Evolutionary conservation across 2,797 vertebrate species (phyloP).

Genomic region (Eulemur coronatus): DNA sequence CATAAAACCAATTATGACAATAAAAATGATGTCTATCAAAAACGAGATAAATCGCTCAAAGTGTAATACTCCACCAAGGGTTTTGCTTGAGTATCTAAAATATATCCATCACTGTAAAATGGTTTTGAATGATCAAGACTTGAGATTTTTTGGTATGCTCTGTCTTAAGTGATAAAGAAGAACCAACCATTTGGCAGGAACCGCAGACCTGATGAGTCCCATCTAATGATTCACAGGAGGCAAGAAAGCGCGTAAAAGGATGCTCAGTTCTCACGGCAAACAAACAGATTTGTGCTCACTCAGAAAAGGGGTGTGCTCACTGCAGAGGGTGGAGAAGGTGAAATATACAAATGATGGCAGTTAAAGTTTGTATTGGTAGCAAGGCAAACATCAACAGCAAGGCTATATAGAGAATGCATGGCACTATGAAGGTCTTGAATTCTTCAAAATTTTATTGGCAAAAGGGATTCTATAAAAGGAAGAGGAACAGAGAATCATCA

Average conservation of each 20-base stretch:
- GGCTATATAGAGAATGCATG: background rate
- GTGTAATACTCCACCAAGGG: background rate
- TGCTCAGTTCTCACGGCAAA: background rate
- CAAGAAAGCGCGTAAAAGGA: background rate
- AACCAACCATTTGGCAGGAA: background rate
- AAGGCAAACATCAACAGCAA: background rate
- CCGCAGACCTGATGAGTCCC: background rate
- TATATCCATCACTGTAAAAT: background rate
- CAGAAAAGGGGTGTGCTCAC: background rate
- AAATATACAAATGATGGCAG: background rate
- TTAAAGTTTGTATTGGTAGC: background rate
- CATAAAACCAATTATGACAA: background rate
- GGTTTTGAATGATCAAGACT: background rate
- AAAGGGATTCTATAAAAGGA: background rate
- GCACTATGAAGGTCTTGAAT: background rate
- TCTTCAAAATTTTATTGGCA: background rate
- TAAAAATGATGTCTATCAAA: background rate
- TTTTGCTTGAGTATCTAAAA: background rate
- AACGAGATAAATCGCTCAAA: background rate
- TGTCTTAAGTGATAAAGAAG: background rate
- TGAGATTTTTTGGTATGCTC: background rate
- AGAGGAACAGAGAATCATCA: background rate
- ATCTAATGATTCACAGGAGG: background rate
- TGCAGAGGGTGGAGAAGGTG: background rate
- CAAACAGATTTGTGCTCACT: background rate